A percentile compares a stretch with the other conserved stretches of the same genome.
Conservation (phyloP, 2,888 invertebrate genomes). For the Orthosia gothica region DNA sequence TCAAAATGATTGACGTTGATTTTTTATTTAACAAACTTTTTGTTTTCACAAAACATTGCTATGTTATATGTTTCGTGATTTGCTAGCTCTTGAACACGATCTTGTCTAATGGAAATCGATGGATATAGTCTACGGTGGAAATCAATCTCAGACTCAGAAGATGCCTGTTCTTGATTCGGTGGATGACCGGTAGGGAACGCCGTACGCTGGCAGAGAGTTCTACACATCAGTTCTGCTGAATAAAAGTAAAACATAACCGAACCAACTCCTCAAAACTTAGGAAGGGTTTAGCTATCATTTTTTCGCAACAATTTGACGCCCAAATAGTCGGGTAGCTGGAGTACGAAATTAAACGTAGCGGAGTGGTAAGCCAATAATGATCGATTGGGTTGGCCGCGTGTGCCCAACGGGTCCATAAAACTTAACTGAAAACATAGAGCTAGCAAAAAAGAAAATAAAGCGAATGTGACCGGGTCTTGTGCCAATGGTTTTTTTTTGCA, state of each 20-base stretch:
- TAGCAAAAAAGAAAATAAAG: conserved; percentile 40
- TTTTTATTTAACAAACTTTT: neutral
- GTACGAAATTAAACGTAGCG: conserved; percentile 79
- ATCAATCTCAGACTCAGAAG: neutral
- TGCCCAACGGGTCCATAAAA: conserved; percentile 47
- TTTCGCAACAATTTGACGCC: conserved; percentile 76
- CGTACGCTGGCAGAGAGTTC: neutral
- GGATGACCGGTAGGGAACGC: neutral
- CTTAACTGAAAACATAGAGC: conserved; percentile 51
- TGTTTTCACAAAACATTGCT: neutral
- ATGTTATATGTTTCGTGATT: neutral
- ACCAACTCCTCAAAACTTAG: conserved; percentile 16
- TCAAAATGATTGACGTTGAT: neutral
- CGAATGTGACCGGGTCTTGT: conserved; percentile 27
- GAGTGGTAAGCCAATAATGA: conserved; percentile 74
- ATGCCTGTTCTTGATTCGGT: too few species aligned
- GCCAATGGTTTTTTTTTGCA: conserved; percentile 51
- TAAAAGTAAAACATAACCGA: neutral
- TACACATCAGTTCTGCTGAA: neutral
- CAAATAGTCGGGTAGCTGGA: conserved; percentile 73
- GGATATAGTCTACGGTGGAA: neutral
- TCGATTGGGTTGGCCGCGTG: conserved; percentile 64
- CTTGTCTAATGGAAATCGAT: neutral
- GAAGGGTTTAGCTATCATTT: conserved; percentile 46
- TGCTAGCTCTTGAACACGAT: neutral